phyloP scores from a whole-genome alignment of 2,797 vertebrate genomes.

The Odontamblyopus rebecca region DNA sequence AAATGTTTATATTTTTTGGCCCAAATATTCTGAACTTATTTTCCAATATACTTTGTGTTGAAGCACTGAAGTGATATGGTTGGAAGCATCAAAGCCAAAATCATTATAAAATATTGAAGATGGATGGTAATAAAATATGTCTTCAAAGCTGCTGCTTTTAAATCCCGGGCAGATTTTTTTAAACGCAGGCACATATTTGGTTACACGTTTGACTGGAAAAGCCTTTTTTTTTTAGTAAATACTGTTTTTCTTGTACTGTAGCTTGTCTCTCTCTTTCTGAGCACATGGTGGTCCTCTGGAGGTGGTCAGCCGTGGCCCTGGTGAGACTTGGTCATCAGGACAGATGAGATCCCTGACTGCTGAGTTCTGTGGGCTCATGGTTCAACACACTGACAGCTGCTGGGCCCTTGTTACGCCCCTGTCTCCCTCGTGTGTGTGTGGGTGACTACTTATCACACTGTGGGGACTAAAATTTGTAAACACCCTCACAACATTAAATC shows the following conservation, averaged over 20 bases:
- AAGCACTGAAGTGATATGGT: constrained; percentile 29
- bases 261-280: constrained; percentile 1
- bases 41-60: neutral
- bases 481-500: too few relatives aligned
- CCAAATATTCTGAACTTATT: neutral
- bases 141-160: constrained; percentile 34
- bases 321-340: constrained; percentile 59
- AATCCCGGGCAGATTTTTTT: constrained; percentile 15
- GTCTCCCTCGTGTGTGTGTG: constrained; percentile 16
- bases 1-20: neutral
- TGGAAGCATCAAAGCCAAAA: constrained; percentile 41
- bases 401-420: constrained; percentile 47
- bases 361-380: constrained; percentile 58
- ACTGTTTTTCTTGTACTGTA: neutral
- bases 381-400: constrained; percentile 70
- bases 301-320: constrained; percentile 24
- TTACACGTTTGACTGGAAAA: constrained; percentile 29
- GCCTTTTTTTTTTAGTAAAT: neutral
- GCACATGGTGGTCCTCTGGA: constrained; percentile 27
- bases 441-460: neutral
- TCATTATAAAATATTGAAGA: constrained; percentile 45
- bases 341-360: constrained; percentile 51
- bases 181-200: constrained; percentile 20
- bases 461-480: too few relatives aligned
- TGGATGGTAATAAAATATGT: constrained; percentile 30